Conservation (phyloP, 1,140 invertebrate genomes). For the Zaprionus lachaisei region DNA sequence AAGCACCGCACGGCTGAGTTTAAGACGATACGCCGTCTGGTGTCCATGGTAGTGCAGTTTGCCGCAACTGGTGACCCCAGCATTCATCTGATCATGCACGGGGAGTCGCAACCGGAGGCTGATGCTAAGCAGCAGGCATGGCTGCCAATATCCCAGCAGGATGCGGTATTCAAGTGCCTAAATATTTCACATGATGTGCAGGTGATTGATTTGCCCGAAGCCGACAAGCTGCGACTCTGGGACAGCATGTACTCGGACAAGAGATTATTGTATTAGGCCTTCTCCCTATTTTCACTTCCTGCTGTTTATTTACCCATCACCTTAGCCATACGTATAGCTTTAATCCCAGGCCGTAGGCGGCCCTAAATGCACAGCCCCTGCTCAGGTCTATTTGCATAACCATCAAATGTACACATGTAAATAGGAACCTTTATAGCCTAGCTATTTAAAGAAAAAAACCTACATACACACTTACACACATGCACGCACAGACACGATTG, state of each 20-base stretch:
- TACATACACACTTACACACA: slow-evolving; percentile 1
- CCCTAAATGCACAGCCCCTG: slow-evolving; percentile 61
- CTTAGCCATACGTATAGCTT: slow-evolving; percentile 24
- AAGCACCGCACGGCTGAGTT: slow-evolving; percentile 79
- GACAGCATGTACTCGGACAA: slow-evolving; percentile 75
- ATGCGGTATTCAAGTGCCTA: slow-evolving; percentile 82
- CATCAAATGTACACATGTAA: slow-evolving; percentile 65
- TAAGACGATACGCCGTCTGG: slow-evolving; percentile 79
- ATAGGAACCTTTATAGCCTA: slow-evolving; percentile 60
- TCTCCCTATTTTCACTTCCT: neutral
- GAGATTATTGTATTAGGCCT: slow-evolving; percentile 55
- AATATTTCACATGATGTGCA: slow-evolving; percentile 84
- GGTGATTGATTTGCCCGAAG: slow-evolving; percentile 84
- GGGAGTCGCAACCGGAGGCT: slow-evolving; percentile 21
- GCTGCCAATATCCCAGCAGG: slow-evolving; percentile 63
- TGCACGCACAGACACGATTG: slow-evolving; percentile 13
- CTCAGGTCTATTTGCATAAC: slow-evolving; percentile 29
- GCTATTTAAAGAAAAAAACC: slow-evolving; percentile 33
- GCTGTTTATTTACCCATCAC: slow-evolving; percentile 22
- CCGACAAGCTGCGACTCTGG: slow-evolving; percentile 85
- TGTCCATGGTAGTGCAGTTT: slow-evolving; percentile 84
- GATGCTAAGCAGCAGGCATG: slow-evolving; percentile 40
- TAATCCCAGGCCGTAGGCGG: slow-evolving; percentile 59
- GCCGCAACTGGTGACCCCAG: slow-evolving; percentile 84
- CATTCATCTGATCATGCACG: slow-evolving; percentile 51